Percentiles rank a stretch among this genome's conserved stretches.
phyloP scores from a whole-genome alignment of 2,113 vertebrate species.

The Cynocephalus volans region DNA sequence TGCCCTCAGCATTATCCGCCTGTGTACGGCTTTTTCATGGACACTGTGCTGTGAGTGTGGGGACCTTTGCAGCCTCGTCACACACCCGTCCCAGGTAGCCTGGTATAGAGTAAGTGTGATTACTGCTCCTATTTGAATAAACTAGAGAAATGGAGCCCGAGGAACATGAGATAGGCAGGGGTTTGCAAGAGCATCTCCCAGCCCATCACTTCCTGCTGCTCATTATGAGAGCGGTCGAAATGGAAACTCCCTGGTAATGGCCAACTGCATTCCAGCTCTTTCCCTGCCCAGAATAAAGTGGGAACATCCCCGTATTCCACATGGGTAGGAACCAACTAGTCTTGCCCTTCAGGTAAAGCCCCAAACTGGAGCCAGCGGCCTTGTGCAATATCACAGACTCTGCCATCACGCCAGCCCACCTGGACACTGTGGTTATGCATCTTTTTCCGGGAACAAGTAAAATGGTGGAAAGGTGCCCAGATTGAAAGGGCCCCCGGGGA shows the following conservation, averaged over 20 bases:
- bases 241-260: background rate
- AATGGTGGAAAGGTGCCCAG: background rate
- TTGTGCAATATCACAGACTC: rapidly evolving
- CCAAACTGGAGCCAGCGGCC: background rate
- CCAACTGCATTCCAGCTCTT: background rate
- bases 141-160: background rate
- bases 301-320: background rate
- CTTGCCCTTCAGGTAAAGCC: background rate
- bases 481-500: background rate
- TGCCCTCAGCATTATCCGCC: background rate
- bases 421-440: background rate
- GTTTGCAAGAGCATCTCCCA: background rate
- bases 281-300: background rate
- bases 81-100: background rate
- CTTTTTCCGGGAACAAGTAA: constrained; percentile 10
- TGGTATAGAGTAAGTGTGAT: background rate
- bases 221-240: background rate
- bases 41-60: background rate
- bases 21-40: background rate
- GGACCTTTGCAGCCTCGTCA: background rate
- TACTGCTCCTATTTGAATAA: background rate
- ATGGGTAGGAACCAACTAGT: background rate
- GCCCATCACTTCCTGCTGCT: background rate
- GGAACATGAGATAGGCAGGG: background rate
- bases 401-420: background rate